phyloP scores from a whole-genome alignment of 2,797 vertebrate species.

The Acanthurus leucopareius region DNA sequence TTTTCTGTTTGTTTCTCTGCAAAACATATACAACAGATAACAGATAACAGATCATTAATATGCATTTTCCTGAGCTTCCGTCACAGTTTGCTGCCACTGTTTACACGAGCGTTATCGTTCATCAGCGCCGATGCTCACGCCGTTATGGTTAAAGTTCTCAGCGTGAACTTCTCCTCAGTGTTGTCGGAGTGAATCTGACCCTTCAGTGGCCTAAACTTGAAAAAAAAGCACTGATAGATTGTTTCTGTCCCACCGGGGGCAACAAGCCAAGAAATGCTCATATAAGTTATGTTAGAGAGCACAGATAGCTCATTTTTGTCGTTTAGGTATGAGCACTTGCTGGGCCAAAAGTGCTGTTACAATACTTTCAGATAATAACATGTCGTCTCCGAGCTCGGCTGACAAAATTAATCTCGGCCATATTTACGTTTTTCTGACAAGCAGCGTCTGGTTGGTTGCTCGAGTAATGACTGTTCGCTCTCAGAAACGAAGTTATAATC shows the following conservation, averaged over 20 bases:
- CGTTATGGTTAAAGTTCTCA: too few relatives aligned
- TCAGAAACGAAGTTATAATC: fast-evolving
- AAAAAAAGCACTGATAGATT: not conserved
- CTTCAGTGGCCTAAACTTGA: not conserved
- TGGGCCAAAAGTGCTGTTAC: not conserved
- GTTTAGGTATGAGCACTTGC: not conserved
- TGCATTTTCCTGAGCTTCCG: too few relatives aligned
- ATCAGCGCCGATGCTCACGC: too few relatives aligned
- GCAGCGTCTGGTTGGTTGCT: not conserved
- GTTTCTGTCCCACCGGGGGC: not conserved
- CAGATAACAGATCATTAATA: too few relatives aligned
- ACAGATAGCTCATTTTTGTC: not conserved
- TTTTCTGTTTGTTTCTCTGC: too few relatives aligned
- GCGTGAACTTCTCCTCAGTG: too few relatives aligned
- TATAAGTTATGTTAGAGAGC: not conserved
- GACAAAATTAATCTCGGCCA: not conserved
- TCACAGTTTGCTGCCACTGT: too few relatives aligned
- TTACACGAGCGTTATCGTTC: too few relatives aligned
- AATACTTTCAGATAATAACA: not conserved
- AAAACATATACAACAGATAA: too few relatives aligned
- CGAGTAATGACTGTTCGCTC: not conserved
- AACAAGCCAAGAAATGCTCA: not conserved
- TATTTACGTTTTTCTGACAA: not conserved
- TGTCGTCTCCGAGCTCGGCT: not conserved
- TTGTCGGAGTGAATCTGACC: too few relatives aligned